These are phyloP conservation scores for Ceratitis capitata DNA, from an alignment of 1,140 invertebrate species.

Conservation along the genomic window DNA sequence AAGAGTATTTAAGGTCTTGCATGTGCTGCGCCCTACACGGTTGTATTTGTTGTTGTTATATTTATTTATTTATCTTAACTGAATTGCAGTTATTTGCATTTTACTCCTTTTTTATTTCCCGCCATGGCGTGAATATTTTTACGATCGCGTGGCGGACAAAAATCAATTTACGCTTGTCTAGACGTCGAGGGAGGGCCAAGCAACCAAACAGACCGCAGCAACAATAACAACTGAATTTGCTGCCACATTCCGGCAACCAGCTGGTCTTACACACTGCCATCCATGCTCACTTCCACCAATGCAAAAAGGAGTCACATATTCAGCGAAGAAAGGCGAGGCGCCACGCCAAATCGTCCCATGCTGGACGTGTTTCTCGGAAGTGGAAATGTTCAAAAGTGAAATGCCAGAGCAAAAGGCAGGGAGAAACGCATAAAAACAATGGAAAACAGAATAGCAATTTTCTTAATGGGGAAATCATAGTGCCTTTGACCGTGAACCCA, in stretches of 20 bases:
- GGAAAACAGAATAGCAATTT: background rate
- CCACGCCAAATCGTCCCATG: background rate
- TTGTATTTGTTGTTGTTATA: background rate
- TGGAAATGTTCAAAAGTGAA: background rate
- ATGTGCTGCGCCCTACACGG: background rate
- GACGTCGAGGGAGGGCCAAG: conserved; percentile 11
- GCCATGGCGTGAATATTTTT: conserved; percentile 12
- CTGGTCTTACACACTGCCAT: background rate
- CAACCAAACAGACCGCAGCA: background rate
- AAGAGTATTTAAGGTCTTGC: conserved; percentile 27
- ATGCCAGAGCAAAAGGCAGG: background rate
- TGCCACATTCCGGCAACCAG: background rate
- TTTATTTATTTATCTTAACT: background rate
- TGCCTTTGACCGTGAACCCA: background rate
- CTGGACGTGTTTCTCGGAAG: background rate
- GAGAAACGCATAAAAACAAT: background rate
- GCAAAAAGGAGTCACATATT: background rate
- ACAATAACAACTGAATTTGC: background rate
- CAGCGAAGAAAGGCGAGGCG: background rate
- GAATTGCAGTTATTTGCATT: background rate
- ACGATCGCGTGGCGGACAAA: conserved; percentile 15
- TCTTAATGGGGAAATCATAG: conserved; percentile 27
- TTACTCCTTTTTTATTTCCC: background rate
- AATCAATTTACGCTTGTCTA: conserved; percentile 34
- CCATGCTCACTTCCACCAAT: background rate